Evolutionary conservation across 1,140 invertebrate genomes (phyloP).

Genomic region (Bombus soroeensis): DNA sequence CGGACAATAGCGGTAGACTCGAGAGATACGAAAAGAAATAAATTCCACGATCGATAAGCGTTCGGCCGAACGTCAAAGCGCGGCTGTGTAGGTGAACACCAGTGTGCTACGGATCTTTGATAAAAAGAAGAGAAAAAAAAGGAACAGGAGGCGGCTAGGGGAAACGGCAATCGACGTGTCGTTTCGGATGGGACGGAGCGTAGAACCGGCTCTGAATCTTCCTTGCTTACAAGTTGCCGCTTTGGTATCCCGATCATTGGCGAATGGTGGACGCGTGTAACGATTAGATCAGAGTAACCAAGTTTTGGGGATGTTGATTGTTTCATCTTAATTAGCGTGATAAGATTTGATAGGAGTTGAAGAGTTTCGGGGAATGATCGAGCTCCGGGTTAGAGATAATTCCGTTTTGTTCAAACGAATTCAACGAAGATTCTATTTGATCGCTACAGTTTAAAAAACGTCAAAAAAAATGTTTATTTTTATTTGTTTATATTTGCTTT

Average conservation of each 20-base stretch:
- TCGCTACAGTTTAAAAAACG: neutral
- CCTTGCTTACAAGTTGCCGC: constrained; percentile 25
- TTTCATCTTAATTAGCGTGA: constrained; percentile 45
- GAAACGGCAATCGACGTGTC: constrained; percentile 56
- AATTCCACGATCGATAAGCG: constrained; percentile 72
- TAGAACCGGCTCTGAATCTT: constrained; percentile 1
- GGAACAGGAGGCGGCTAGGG: accelerated
- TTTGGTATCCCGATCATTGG: neutral
- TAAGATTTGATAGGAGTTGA: constrained; percentile 13
- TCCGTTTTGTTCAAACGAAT: neutral
- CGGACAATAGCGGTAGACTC: constrained; percentile 54
- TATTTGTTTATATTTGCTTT: neutral
- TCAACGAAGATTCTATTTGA: too few relatives aligned
- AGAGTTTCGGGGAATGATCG: neutral
- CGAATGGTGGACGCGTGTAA: constrained; percentile 3
- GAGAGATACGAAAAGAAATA: constrained; percentile 69
- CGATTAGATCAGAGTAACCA: constrained; percentile 49
- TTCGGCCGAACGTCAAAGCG: constrained; percentile 66
- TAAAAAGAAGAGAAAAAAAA: constrained; percentile 47
- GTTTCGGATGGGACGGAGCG: constrained; percentile 45
- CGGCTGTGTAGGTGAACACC: constrained; percentile 45
- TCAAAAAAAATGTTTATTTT: neutral
- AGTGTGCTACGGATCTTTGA: constrained; percentile 62
- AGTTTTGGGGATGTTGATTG: constrained; percentile 53
- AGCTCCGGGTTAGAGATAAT: neutral